Conservation (phyloP, 2,888 invertebrate species). For the Pheosia gnoma region DNA sequence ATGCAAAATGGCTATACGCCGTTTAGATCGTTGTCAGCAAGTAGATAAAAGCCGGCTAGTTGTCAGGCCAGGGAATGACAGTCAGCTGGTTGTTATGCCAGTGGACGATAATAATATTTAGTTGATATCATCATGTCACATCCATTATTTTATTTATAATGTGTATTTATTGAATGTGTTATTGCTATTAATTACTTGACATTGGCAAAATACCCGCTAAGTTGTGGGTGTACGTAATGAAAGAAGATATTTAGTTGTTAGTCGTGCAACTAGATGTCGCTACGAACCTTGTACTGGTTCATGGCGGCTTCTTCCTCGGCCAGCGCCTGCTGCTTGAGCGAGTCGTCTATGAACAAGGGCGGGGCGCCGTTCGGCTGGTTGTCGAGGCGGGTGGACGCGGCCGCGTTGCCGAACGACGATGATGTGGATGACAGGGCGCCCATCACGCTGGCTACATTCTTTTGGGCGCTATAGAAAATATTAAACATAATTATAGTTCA, state of each 20-base stretch:
- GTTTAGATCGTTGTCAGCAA: too few relatives aligned
- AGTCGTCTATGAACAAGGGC: slow-evolving; percentile 89
- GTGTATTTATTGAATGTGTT: too few relatives aligned
- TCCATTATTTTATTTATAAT: too few relatives aligned
- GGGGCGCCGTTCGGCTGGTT: slow-evolving; percentile 85
- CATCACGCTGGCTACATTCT: slow-evolving; percentile 95
- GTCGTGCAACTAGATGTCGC: neutral
- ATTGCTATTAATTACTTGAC: too few relatives aligned
- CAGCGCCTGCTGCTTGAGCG: slow-evolving; percentile 92
- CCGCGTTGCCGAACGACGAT: slow-evolving; percentile 93
- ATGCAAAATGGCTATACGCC: too few relatives aligned
- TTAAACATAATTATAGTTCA: slow-evolving; percentile 4
- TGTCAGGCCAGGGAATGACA: too few relatives aligned
- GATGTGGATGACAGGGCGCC: slow-evolving; percentile 94
- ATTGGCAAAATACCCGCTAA: too few relatives aligned
- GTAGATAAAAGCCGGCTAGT: too few relatives aligned
- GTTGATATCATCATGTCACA: too few relatives aligned
- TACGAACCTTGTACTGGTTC: slow-evolving; percentile 95
- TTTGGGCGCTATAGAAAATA: slow-evolving; percentile 88
- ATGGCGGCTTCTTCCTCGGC: slow-evolving; percentile 98
- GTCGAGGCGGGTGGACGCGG: slow-evolving; percentile 89
- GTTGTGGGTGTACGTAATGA: too few relatives aligned
- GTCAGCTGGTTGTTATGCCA: too few relatives aligned
- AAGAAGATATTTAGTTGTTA: neutral
- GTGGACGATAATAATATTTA: too few relatives aligned